Evolutionary conservation across 1,140 invertebrate species (phyloP).

Genomic region (Meteorus sp.): DNA sequence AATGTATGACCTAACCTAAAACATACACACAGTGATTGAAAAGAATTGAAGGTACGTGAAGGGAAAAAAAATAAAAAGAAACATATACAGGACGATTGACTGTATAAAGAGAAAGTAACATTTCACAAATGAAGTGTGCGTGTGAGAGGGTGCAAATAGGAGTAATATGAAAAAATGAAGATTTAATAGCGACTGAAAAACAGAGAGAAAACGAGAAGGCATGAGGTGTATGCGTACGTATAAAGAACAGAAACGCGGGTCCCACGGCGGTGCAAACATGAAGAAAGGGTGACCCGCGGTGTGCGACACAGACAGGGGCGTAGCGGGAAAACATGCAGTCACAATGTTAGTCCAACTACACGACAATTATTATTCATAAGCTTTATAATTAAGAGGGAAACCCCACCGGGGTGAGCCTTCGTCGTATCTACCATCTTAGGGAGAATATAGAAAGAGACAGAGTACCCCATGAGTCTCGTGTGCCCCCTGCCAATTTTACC

Average conservation of each 20-base stretch:
- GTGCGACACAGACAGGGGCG: slow-evolving; percentile 47
- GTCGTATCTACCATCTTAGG: slow-evolving; percentile 40
- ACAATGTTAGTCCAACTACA: slow-evolving; percentile 55
- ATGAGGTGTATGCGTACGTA: slow-evolving; percentile 14
- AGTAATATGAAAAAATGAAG: too few relatives aligned
- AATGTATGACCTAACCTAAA: too few relatives aligned
- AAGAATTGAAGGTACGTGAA: too few relatives aligned
- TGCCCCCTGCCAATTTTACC: slow-evolving; percentile 8
- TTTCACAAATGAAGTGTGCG: too few relatives aligned
- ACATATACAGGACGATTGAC: too few relatives aligned
- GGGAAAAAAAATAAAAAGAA: too few relatives aligned
- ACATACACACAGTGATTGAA: too few relatives aligned
- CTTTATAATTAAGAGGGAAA: slow-evolving; percentile 51
- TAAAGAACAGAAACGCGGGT: slow-evolving; percentile 27
- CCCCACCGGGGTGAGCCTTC: slow-evolving; percentile 28
- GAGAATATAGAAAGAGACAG: too few relatives aligned
- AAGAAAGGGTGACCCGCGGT: slow-evolving; percentile 43
- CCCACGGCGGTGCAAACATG: slow-evolving; percentile 38
- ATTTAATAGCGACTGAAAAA: too few relatives aligned
- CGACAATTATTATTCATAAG: slow-evolving; percentile 57
- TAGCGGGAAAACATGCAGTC: slow-evolving; percentile 48
- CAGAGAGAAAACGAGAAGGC: slow-evolving; percentile 4
- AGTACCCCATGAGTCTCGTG: slow-evolving; percentile 33
- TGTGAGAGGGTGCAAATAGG: too few relatives aligned
- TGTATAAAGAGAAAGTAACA: too few relatives aligned